These are phyloP conservation scores for Edolisoma coerulescens DNA, from an alignment of 2,113 vertebrate genomes.

Conservation along the genomic window DNA sequence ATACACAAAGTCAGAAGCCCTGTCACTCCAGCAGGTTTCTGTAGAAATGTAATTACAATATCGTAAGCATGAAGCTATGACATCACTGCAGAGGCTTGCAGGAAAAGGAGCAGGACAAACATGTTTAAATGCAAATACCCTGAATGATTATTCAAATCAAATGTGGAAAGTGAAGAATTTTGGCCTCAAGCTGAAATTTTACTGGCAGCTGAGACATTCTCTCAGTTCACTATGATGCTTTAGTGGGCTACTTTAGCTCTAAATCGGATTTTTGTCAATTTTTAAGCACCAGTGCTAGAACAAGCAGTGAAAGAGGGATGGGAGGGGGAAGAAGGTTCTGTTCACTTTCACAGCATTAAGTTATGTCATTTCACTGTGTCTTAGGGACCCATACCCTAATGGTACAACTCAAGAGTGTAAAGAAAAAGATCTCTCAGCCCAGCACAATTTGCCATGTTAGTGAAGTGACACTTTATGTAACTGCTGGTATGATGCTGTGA, in stretches of 20 bases:
- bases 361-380: not conserved
- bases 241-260: not conserved
- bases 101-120: not conserved
- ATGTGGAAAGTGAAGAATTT: not conserved
- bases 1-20: not conserved
- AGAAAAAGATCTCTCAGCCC: not conserved
- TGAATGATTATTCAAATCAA: not conserved
- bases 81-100: not conserved
- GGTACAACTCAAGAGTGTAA: not conserved
- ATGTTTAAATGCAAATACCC: not conserved
- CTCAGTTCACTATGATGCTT: not conserved
- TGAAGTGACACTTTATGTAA: not conserved
- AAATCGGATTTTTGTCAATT: not conserved
- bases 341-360: not conserved
- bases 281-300: not conserved
- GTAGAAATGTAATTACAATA: not conserved
- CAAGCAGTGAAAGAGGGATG: not conserved
- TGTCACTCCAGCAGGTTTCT: not conserved
- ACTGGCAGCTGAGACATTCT: not conserved
- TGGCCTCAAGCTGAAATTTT: not conserved
- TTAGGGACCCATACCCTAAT: not conserved
- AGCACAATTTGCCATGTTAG: not conserved
- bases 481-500: not conserved
- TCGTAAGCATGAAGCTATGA: not conserved
- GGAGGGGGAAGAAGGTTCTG: not conserved